Base-by-base conservation (phyloP, 2,113 vertebrate species). In the Lagopus muta region DNA sequence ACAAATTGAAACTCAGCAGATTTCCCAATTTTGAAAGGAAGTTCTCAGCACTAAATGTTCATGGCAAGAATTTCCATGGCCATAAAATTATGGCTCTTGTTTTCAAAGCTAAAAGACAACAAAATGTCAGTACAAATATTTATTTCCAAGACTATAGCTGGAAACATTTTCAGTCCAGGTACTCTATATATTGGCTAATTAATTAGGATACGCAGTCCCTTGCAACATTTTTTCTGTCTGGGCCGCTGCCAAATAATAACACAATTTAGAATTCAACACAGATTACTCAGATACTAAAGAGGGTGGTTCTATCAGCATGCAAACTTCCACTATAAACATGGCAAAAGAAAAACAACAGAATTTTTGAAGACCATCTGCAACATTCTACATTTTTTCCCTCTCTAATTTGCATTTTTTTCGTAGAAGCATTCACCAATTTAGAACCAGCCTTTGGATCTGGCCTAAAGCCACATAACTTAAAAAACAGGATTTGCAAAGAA, bases 171-270 rank as follows among this genome's bases (percentile, higher is more conserved):
- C 24, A 78, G 4, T 48, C 40, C 36, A 72, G 16, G 21, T 90
- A 50, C 58, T 83, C 19, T 61, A 17, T 32, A 24, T 30, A 11
- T 14, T 0, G 0, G 2, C 38, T 92, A 61, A 80, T 0, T 66
- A 82, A 74, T 43, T 74, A 71, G 42, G 55, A n/a, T 64, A 57
- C 6, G 66, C 34, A 80, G 52, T 10, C 18, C 11, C 5, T 42
- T 69, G 11, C 4, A 78, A 36, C 16, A 17, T 86, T 90, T 64
- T 64, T 52, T 22, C 71, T 43, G 48, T 16, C 34, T 71, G 55
- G 25, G 9, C 6, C 20, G 57, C 57, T 77, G 76, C n/a, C 65
- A 80, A 83, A 91, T 78, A 34, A 9, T 10, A 45, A 84, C 47
- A 57, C 6, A 27, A 66, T 74, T 66, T 47, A 6, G 30, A 88